Percentiles rank a stretch among this genome's conserved stretches.
phyloP scores from a whole-genome alignment of 2,113 vertebrate genomes.

The Glareola pratincola region DNA sequence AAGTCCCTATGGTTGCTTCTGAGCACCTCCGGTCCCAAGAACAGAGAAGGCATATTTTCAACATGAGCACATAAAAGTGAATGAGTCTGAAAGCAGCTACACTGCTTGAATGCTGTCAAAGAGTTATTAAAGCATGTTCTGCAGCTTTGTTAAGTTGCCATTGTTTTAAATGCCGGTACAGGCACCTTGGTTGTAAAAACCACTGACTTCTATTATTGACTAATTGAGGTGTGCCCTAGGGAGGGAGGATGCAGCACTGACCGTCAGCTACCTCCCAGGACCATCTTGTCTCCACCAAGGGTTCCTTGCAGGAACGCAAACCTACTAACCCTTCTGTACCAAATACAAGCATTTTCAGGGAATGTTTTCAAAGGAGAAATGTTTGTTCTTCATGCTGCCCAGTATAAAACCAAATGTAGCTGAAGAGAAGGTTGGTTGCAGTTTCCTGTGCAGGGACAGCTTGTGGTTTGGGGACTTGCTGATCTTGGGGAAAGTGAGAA shows the following conservation, averaged over 20 bases:
- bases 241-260: neutral
- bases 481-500: neutral
- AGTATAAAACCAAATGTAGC: neutral
- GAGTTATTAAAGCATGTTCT: neutral
- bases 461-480: neutral
- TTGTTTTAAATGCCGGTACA: neutral
- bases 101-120: rapidly evolving
- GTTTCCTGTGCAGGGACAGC: neutral
- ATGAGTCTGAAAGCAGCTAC: neutral
- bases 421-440: neutral
- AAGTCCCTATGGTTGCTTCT: neutral
- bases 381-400: neutral
- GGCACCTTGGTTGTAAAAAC: neutral
- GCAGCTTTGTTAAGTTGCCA: neutral
- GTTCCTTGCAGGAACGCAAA: neutral
- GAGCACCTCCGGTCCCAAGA: neutral
- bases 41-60: neutral
- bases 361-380: neutral
- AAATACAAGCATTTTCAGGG: neutral
- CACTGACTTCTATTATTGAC: neutral
- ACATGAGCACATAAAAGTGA: neutral
- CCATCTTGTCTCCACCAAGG: neutral
- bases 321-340: neutral
- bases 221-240: neutral
- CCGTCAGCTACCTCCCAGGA: neutral